phyloP scores from a whole-genome alignment of 2,888 invertebrate genomes.

The Portevinia maculata region DNA sequence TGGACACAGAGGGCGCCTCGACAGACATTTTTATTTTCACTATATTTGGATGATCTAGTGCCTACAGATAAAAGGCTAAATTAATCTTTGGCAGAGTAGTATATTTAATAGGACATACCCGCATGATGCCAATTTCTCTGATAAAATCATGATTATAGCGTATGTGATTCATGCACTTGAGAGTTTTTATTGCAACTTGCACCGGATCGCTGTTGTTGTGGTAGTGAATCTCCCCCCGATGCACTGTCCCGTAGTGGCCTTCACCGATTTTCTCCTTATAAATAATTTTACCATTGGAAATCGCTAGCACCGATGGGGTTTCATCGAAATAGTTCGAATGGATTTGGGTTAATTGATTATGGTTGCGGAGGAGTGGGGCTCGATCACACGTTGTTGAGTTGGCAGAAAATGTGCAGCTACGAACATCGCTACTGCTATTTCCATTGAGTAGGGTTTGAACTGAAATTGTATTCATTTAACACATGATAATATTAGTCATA shows the following conservation, averaged over 20 bases:
- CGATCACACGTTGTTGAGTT: conserved; percentile 64
- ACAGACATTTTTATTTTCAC: conserved; percentile 93
- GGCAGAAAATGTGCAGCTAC: conserved; percentile 58
- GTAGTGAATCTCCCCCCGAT: conserved; percentile 85
- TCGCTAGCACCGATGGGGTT: conserved; percentile 77
- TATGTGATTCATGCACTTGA: conserved; percentile 82
- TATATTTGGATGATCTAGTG: conserved; percentile 92
- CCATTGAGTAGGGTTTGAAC: conserved; percentile 66
- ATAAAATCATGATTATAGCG: conserved; percentile 87
- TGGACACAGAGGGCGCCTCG: conserved; percentile 87
- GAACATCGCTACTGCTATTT: conserved; percentile 63
- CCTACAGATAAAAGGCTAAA: too few relatives aligned
- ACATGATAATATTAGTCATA: not conserved
- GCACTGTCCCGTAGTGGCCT: conserved; percentile 95
- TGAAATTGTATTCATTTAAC: conserved; percentile 2
- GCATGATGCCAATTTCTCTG: conserved; percentile 94
- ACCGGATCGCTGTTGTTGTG: conserved; percentile 75
- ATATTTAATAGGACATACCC: conserved; percentile 83
- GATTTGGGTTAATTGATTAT: conserved; percentile 37
- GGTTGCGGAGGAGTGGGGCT: conserved; percentile 58
- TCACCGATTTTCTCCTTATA: conserved; percentile 82
- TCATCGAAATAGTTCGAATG: conserved; percentile 73
- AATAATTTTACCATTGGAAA: conserved; percentile 79
- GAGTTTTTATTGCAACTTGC: conserved; percentile 88
- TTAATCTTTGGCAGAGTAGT: too few relatives aligned